Evolutionary conservation across 2,797 vertebrate genomes (phyloP), one percentile per base, ranked within the genome.

Genomic region (Benthosema pterotum): DNA sequence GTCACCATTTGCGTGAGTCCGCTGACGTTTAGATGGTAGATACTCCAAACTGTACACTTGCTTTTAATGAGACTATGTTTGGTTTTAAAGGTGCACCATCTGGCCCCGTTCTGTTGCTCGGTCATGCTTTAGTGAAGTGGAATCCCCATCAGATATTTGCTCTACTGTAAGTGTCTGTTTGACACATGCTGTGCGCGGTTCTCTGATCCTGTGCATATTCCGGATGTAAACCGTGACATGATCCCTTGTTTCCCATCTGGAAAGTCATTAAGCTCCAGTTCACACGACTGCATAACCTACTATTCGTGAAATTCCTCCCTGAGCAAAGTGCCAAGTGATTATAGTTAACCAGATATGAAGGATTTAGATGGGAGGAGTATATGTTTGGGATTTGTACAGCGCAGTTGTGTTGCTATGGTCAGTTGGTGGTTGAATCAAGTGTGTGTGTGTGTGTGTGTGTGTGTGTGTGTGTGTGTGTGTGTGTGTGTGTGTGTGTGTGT

Each of bases 261-360:
- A 52, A 58, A 74, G 45, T 45, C 61, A 56, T 71, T 47, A 80
- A 61, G 52, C 50, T 57, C 48, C 32, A 62, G 16, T 64, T 63
- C 49, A 61, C 28, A 60, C 9, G n/a, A 43, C 43, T 12, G 51
- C 25, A 11, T 2, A 38, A 2, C 32, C 32, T 38, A 38, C 32
- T 38, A 51, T 68, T 61, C 72, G 70, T 45, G 62, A 56, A 61
- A 81, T 78, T 72, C 48, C 67, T 77, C n/a, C n/a, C 65, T 74
- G 53, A 38, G 52, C 25, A 49, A 57, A 52, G 7, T 62, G 54
- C 68, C 60, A 28, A 59, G 48, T 46, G 60, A 53, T 52, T 56
- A 38, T 43, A 16, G 32, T 52, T 5, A 51, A 51, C 18, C 42
- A 55, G 43, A 72, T 18, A 54, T 54, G 18, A 42, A 57, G 1